Conservation (phyloP, 2,797 vertebrate species). For the Triplophysa yarkandensis region DNA sequence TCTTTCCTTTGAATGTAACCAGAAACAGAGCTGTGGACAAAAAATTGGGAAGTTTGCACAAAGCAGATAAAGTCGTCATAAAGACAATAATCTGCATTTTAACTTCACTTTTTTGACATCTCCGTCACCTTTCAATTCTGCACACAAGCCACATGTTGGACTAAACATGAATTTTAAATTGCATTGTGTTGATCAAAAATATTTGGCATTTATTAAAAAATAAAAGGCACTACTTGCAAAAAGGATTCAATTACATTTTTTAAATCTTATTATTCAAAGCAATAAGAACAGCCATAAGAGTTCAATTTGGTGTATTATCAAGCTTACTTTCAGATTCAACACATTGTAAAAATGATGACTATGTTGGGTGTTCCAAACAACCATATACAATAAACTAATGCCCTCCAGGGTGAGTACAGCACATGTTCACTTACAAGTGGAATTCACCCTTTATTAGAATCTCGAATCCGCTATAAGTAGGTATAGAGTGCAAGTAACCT, state of each 20-base stretch:
- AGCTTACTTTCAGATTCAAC: not conserved
- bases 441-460: not conserved
- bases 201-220: too few relatives aligned
- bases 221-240: too few relatives aligned
- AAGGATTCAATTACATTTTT: not conserved
- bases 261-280: not conserved
- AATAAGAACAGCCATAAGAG: not conserved
- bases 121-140: not conserved
- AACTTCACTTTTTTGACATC: slow-evolving; percentile 4
- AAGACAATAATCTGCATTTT: slow-evolving; percentile 38
- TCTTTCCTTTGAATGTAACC: slow-evolving; percentile 2
- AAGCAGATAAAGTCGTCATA: slow-evolving; percentile 27
- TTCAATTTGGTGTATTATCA: not conserved
- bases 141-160: not conserved
- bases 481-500: not conserved
- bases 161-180: not conserved
- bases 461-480: not conserved
- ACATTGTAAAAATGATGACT: not conserved
- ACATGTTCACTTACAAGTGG: not conserved
- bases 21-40: not conserved
- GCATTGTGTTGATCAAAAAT: not conserved
- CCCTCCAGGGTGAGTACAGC: not conserved
- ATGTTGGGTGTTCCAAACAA: not conserved
- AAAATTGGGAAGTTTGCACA: not conserved
- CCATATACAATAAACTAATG: not conserved